A percentile compares a stretch with the other conserved stretches of the same genome.
Evolutionary conservation across 2,113 vertebrate genomes (phyloP).

Genomic region (Tupaia tana): DNA sequence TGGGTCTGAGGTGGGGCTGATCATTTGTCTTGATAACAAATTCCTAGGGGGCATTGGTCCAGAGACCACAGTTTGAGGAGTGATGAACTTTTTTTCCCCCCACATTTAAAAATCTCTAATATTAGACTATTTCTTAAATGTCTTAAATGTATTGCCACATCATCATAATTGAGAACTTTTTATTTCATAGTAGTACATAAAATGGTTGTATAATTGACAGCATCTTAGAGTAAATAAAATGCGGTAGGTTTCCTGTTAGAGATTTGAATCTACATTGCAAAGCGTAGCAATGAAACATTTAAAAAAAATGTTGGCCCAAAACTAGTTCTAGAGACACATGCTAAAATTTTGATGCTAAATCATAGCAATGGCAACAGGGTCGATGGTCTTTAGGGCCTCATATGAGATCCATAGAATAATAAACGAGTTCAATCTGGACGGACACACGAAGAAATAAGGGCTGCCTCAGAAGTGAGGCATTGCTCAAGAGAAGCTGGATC

Average conservation of each 20-base stretch:
- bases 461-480: no score
- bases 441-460: not conserved
- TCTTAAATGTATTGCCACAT: not conserved
- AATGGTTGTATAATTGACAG: not conserved
- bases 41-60: not conserved
- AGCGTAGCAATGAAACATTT: not conserved
- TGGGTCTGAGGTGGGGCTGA: not conserved
- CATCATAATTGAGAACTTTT: not conserved
- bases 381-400: not conserved
- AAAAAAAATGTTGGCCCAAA: not conserved
- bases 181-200: not conserved
- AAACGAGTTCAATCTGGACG: not conserved
- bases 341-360: not conserved
- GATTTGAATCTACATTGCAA: not conserved
- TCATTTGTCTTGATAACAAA: not conserved
- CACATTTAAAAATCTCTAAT: not conserved
- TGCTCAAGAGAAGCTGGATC: no score
- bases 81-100: not conserved
- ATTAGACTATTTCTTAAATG: not conserved
- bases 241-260: not conserved
- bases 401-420: not conserved
- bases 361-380: slow-evolving; percentile 6
- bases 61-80: not conserved
- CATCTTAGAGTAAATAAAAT: slow-evolving; percentile 35
- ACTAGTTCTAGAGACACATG: not conserved